Base-by-base conservation (phyloP, 2,113 vertebrate species). In the Etheostoma cragini region DNA sequence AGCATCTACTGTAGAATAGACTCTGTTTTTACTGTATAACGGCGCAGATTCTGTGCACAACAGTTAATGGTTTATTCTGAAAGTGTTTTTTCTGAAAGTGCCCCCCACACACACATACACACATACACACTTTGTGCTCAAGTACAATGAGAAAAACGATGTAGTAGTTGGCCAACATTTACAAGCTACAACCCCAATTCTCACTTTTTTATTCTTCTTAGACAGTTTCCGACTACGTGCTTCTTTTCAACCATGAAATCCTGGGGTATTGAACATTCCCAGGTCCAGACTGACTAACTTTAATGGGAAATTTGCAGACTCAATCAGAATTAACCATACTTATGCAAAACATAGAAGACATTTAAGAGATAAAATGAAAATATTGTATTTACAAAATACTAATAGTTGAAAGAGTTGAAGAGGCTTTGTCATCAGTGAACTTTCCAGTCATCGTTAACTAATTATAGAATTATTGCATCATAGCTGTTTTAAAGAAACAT, bases 31-130 rank as follows among this genome's bases (percentile, higher is more conserved):
- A 35, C 15, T 58, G 8, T 46, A n/a, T 78, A 42, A 60, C 53
- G 16, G 15, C 64, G 52, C 57, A 26, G 65, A 66, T 54, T 16
- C 52, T 57, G 5, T 68, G 71, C 33, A 33, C 5, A 1, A n/a
- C 16, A 42, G 38, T 67, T 47, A 16, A n/a, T 16, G 14, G 14
- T 38, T 62, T 60, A 49, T 24, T 81, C 19, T n/a, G 54, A 10
- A 52, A 68, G 30, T 53, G 19, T 30, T 62, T 60, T 42, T 24
- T 81, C 19, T n/a, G 54, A 10, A 52, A 68, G 30, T 53, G 19
- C 50, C 30, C 30, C 30, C 30, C 3, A 2, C 3, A 2, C 30
- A 2, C 30, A 2, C 30, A 2, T 4, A 30, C 30, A 30, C 30
- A 30, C 30, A 30, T 4, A 2, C 30, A 30, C 30, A 30, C 64